phyloP scores from a whole-genome alignment of 2,113 vertebrate genomes.

The Salvelinus sp. region DNA sequence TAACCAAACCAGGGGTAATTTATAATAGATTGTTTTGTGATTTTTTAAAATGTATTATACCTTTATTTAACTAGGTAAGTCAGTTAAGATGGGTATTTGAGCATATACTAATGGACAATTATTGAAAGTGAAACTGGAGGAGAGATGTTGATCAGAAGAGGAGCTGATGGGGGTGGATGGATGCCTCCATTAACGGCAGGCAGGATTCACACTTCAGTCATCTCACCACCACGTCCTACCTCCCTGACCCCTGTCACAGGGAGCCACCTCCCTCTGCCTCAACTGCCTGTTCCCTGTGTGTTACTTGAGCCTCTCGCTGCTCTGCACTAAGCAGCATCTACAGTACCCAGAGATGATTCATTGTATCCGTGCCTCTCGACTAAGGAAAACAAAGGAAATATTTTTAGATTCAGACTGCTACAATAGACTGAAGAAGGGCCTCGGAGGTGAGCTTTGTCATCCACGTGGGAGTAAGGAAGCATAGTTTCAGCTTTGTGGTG shows the following conservation, averaged over 20 bases:
- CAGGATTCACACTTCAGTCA: slow-evolving; percentile 68
- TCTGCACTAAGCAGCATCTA: slow-evolving; percentile 17
- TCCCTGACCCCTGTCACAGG: slow-evolving; percentile 57
- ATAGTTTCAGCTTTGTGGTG: slow-evolving; percentile 50
- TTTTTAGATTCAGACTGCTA: slow-evolving; percentile 69
- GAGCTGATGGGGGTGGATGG: slow-evolving; percentile 34
- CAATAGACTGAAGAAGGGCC: slow-evolving; percentile 62
- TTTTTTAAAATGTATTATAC: too few species aligned
- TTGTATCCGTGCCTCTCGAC: slow-evolving; percentile 47
- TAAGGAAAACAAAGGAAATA: slow-evolving; percentile 44
- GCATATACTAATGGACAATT: not conserved
- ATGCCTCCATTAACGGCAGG: slow-evolving; percentile 60
- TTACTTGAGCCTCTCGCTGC: slow-evolving; percentile 12
- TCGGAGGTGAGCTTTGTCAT: slow-evolving; percentile 51
- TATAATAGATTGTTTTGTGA: not conserved
- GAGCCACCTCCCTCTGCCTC: slow-evolving; percentile 54
- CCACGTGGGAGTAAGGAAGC: slow-evolving; percentile 63
- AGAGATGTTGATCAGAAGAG: not conserved
- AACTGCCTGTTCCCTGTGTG: slow-evolving; percentile 18
- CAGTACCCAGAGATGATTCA: slow-evolving; percentile 40
- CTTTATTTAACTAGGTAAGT: too few species aligned
- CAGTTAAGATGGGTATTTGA: slow-evolving; percentile 2
- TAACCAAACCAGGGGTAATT: slow-evolving; percentile 2
- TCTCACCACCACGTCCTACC: slow-evolving; percentile 63
- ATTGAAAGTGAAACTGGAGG: not conserved